Percentiles rank a stretch among this genome's conserved stretches.
Conservation (phyloP, 30 jellyfish, hydroid and myxozoan species). For the Calvadosia cruxmelitensis region DNA sequence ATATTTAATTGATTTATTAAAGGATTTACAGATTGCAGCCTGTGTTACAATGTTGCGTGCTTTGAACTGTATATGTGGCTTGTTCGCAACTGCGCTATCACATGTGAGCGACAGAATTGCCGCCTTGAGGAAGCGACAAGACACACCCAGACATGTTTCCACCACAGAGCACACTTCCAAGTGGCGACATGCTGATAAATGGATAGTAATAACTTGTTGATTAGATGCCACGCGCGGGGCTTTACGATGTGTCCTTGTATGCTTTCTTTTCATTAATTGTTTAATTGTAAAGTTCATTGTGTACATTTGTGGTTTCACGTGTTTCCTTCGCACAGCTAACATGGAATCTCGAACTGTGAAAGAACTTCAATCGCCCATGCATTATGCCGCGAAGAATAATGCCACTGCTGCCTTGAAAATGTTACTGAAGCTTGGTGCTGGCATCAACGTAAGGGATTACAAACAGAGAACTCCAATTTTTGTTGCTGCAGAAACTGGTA, state of each 20-base stretch:
- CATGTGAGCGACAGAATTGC: too few species aligned
- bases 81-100: too few species aligned
- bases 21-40: too few species aligned
- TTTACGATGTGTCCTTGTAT: background rate
- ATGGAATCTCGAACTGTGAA: constrained; percentile 70
- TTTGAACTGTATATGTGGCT: too few species aligned
- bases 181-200: too few species aligned
- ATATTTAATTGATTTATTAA: too few species aligned
- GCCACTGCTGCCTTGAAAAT: constrained; percentile 75
- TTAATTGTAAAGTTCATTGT: constrained; percentile 5
- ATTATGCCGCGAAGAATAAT: constrained; percentile 90
- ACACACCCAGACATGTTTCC: too few species aligned
- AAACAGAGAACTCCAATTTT: constrained; percentile 85
- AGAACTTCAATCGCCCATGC: constrained; percentile 93
- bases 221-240: background rate
- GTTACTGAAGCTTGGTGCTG: constrained; percentile 79
- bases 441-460: constrained; percentile 80
- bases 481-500: constrained; percentile 97
- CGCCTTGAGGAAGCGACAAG: too few species aligned
- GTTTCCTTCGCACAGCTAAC: constrained; percentile 38
- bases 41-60: too few species aligned
- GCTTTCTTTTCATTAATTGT: background rate
- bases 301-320: background rate
- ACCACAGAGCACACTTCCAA: too few species aligned
- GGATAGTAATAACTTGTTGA: too few species aligned